Evolutionary conservation across 2,797 vertebrate genomes (phyloP).

Genomic region (Chaetophractus vellerosus): DNA sequence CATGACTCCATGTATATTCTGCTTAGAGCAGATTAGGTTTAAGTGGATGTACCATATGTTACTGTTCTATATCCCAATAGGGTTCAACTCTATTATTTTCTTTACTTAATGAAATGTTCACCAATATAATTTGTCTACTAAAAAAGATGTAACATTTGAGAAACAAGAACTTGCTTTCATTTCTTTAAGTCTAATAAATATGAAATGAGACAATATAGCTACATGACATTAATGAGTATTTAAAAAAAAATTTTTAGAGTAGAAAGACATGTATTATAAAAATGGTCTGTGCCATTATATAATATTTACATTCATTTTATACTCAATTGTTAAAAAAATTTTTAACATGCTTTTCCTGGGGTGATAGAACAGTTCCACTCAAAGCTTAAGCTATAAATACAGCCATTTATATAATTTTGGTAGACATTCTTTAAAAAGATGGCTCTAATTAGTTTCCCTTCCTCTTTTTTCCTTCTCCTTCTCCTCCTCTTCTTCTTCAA

Average conservation of each 20-base stretch:
- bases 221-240: background rate
- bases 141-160: background rate
- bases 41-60: fast-evolving
- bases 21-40: fast-evolving
- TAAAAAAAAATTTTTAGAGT: background rate
- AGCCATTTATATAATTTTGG: background rate
- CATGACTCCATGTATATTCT: background rate
- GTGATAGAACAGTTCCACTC: background rate
- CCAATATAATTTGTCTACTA: background rate
- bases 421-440: background rate
- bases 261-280: too few relatives aligned
- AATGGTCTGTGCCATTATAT: too few relatives aligned
- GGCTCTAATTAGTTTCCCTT: background rate
- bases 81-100: background rate
- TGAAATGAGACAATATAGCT: background rate
- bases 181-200: slow-evolving; percentile 46
- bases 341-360: background rate
- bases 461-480: background rate
- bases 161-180: slow-evolving; percentile 12
- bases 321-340: background rate
- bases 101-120: background rate
- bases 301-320: too few relatives aligned
- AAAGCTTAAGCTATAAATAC: background rate
- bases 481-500: background rate
- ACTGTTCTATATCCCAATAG: fast-evolving